Base-by-base conservation (phyloP, 2,888 invertebrate species). In the Pterobdella sp. region DNA sequence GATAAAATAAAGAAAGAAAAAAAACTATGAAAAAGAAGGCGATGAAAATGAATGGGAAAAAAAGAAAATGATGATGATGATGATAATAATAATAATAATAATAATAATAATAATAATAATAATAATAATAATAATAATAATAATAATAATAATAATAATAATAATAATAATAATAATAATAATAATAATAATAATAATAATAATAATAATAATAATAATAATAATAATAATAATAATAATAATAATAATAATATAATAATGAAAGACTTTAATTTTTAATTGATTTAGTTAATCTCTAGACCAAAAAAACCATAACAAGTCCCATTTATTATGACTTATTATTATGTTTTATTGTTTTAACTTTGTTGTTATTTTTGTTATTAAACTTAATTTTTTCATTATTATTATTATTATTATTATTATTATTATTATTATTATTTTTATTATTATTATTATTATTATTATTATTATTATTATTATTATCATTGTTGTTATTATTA, bases 31-130 rank as follows among this genome's bases (percentile, higher is more conserved):
- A 64, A 10, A 18, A 10, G 10, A 26, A 64, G 29, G 26, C 10
- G 26, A 29, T n/a, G 26, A 64, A 64, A 64, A 26, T 10, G 52
- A 49, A 49, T 18, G 14, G n/a, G n/a, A 49, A 18, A n/a, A 49
- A 18, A 49, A 49, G 14, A 18, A 49, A n/a, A 49, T 49, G 52
- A 49, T 14, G 52, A 49, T 18, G 52, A 49, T 49, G n/a, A 49
- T 49, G n/a, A 49, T 49, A n/a, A n/a, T 49, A n/a, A 49, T 49
- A n/a, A 49, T n/a, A 49, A 49, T n/a, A 49, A 49, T n/a, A 49
- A 49, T n/a, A 49, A 49, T n/a, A 49, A 49, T n/a, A 49, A 49
- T n/a, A 49, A 49, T n/a, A 49, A 49, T n/a, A 49, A 49, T n/a
- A 49, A 49, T n/a, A 49, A 49, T n/a, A 49, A 49, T 49, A 49